Evolutionary conservation across 2,888 invertebrate species (phyloP), one percentile per base, ranked within the genome.

Genomic region (Gortyna flavago): DNA sequence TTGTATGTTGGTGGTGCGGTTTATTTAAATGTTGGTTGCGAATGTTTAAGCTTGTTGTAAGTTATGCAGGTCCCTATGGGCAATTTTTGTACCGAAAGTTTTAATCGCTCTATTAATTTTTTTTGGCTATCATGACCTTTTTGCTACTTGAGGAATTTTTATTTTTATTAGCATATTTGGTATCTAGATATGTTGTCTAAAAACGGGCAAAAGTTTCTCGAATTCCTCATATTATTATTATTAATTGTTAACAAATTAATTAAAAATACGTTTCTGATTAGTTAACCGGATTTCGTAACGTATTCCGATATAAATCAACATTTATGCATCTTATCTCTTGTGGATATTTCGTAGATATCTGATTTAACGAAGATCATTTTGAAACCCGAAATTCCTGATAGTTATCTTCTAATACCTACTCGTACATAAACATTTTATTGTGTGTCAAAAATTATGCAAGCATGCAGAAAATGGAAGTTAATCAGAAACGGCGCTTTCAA

Each of bases 281-380:
- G 25, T 8, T 38, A 62, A 29, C 29, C 5, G 4, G 1, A 35
- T 65, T 44, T 25, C 59, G 65, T 18, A 29, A 18, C 18, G 4
- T n/a, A 62, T 79, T 54, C 38, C 5, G 18, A 57, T 6, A 57
- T 9, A 0, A 29, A 77, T 54, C 51, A 32, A 54, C 6, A 16
- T n/a, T 38, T 78, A 77, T 32, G 51, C 41, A 51, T 51, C 21
- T 78, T 67, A 67, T 44, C 51, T 78, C 18, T 29, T 4, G 4
- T 29, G 67, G 21, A 48, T 48, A 77, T 76, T 76, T 57, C 44
- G 11, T 38, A 54, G 5, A 72, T 35, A 59, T 21, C 35, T 38
- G 44, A 21, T 7, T 9, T 61, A 29, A 25, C 32, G 16, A 25
- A n/a, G 29, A 80, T 48, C 21, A 44, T 71, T 72, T 71, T 48